phyloP scores from a whole-genome alignment of 2,113 vertebrate genomes.

The Lanius collurio region DNA sequence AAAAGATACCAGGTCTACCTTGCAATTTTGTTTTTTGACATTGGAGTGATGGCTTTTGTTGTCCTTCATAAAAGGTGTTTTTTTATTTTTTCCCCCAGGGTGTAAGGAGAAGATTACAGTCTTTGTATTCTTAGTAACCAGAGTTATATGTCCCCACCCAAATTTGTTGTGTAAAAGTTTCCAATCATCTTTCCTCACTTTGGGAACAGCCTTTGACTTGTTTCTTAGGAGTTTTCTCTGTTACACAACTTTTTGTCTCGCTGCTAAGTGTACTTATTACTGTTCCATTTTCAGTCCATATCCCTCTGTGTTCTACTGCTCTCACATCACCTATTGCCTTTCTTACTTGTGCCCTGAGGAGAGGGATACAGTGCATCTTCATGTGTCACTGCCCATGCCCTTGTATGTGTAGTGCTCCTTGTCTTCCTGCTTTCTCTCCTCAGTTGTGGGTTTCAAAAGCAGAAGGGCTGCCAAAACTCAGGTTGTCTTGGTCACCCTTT shows the following conservation, averaged over 20 bases:
- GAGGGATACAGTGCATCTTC: neutral
- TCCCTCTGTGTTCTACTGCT: neutral
- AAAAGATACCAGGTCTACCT: constrained; percentile 23
- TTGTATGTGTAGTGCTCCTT: rapidly evolving
- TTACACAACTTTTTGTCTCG: neutral
- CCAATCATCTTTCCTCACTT: neutral
- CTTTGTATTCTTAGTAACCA: neutral
- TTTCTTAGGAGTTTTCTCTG: neutral
- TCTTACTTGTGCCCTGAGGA: neutral
- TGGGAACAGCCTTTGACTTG: neutral
- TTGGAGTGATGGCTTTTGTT: neutral
- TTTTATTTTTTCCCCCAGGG: neutral
- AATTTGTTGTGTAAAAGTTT: neutral
- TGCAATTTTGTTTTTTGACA: neutral
- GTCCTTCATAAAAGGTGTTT: neutral
- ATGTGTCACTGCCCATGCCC: too few species aligned
- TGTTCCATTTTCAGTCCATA: neutral
- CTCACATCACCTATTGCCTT: neutral
- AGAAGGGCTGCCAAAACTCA: neutral
- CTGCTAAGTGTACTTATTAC: neutral
- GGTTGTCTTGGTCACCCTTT: neutral
- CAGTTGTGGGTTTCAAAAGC: neutral
- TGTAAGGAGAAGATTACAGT: neutral
- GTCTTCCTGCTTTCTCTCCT: neutral
- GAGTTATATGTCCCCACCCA: neutral